phyloP scores from a whole-genome alignment of 2,113 vertebrate genomes.

The Pampusana beccarii region DNA sequence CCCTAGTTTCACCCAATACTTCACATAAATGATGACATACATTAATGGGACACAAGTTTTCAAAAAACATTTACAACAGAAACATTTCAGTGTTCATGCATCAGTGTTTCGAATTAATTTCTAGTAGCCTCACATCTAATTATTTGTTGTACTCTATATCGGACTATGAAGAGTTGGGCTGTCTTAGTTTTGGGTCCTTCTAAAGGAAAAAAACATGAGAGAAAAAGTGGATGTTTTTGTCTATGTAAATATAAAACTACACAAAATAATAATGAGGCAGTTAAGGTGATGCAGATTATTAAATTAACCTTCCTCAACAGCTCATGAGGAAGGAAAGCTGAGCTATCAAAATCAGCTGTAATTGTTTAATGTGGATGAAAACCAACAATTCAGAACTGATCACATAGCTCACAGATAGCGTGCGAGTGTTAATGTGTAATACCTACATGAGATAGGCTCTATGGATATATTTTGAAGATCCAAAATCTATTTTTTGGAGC shows the following conservation, averaged over 20 bases:
- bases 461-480: neutral
- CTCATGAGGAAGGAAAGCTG: neutral
- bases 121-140: neutral
- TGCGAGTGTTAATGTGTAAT: neutral
- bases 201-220: neutral
- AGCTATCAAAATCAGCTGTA: neutral
- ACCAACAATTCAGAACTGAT: neutral
- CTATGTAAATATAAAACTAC: neutral
- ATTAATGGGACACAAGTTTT: neutral
- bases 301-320: neutral
- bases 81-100: neutral
- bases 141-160: neutral
- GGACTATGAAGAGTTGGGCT: neutral
- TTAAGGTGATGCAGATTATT: neutral
- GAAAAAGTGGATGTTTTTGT: neutral
- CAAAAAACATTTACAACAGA: neutral
- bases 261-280: neutral
- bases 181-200: neutral
- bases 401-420: neutral
- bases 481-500: neutral
- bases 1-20: neutral
- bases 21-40: neutral
- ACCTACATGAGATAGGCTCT: neutral
- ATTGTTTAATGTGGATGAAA: neutral
- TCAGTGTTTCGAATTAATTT: neutral